Conservation (phyloP, 2,113 vertebrate species). For the Colossoma macropomum region DNA sequence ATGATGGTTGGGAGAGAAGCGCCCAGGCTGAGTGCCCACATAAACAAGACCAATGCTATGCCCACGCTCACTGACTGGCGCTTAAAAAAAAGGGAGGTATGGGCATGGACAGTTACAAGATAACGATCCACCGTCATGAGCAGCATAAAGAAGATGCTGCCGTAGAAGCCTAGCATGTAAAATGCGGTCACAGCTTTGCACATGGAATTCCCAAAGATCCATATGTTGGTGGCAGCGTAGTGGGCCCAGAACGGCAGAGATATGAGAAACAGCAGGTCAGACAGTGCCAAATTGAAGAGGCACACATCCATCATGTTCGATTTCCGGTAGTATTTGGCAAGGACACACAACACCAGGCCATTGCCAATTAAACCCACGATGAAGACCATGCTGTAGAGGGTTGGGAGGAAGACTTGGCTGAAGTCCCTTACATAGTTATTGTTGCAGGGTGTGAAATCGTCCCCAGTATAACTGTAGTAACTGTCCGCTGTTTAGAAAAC, state of each 20-base stretch:
- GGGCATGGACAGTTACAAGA: conserved; percentile 77
- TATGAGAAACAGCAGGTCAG: conserved; percentile 84
- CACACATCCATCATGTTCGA: conserved; percentile 84
- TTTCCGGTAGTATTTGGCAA: conserved; percentile 72
- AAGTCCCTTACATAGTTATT: conserved; percentile 45
- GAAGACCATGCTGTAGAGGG: conserved; percentile 82
- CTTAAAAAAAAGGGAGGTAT: conserved; percentile 57
- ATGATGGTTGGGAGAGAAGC: conserved; percentile 73
- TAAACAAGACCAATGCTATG: conserved; percentile 38
- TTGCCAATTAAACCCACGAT: conserved; percentile 77
- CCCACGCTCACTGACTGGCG: conserved; percentile 71
- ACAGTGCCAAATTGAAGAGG: conserved; percentile 85
- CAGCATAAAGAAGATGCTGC: conserved; percentile 86
- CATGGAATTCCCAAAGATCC: conserved; percentile 80
- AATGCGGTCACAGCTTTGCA: conserved; percentile 77
- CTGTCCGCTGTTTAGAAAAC: neutral
- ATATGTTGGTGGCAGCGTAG: conserved; percentile 63
- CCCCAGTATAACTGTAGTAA: neutral
- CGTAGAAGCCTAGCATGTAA: conserved; percentile 82
- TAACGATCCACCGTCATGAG: conserved; percentile 89
- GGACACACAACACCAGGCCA: conserved; percentile 82
- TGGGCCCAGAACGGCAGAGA: conserved; percentile 82
- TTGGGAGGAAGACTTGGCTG: conserved; percentile 67
- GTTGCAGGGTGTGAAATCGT: conserved; percentile 33
- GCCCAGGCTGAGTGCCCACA: conserved; percentile 73